Conservation (phyloP, 2,113 vertebrate genomes). For the Platycercus adscitus region DNA sequence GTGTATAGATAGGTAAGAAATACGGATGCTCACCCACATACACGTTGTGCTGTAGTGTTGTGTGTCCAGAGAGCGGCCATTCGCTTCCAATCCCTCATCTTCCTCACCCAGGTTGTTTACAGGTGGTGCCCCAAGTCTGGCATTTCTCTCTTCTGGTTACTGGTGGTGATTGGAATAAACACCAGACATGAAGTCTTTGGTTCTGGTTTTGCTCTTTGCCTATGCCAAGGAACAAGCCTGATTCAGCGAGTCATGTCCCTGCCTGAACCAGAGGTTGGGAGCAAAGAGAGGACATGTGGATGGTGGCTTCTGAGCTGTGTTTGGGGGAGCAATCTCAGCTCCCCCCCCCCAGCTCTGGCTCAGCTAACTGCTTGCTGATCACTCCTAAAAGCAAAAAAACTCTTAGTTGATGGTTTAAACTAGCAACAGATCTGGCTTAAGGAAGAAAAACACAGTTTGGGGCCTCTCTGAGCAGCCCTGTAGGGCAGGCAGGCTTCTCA, state of each 20-base stretch:
- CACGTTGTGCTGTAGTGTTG: neutral
- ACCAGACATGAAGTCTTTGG: neutral
- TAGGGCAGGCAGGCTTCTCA: neutral
- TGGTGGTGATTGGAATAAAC: neutral
- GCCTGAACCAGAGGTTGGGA: neutral
- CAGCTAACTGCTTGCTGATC: neutral
- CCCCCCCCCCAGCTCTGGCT: neutral
- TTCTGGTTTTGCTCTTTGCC: neutral
- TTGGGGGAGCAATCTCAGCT: neutral
- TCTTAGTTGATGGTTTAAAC: neutral
- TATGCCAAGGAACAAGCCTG: neutral
- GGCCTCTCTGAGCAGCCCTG: neutral
- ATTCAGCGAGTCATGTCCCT: accelerated
- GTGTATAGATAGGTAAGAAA: slow-evolving; percentile 44
- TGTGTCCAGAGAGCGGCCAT: neutral
- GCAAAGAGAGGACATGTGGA: neutral
- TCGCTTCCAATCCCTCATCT: slow-evolving; percentile 11
- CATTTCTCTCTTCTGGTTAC: neutral
- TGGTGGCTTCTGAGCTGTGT: accelerated
- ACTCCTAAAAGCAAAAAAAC: neutral
- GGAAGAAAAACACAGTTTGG: neutral
- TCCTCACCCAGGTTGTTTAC: slow-evolving; percentile 54
- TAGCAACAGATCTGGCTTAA: neutral
- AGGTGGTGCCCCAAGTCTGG: neutral
- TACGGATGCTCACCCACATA: slow-evolving; percentile 31